phyloP scores from a whole-genome alignment of 2,113 vertebrate genomes.

The Dermatemys mawii region DNA sequence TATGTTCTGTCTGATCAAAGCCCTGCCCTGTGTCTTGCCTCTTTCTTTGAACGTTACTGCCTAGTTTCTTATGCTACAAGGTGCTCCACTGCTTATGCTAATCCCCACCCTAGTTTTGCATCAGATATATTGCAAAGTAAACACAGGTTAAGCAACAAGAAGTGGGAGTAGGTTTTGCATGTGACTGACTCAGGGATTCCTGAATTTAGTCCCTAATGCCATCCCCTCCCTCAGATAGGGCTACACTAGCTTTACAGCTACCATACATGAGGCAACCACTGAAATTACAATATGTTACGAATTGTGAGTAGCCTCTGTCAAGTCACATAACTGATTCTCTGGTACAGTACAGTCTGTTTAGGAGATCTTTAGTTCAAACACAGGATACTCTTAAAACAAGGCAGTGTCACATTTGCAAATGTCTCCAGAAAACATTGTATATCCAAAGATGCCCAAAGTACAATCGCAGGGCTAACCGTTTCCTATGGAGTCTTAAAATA shows the following conservation, averaged over 20 bases:
- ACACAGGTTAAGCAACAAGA: constrained; percentile 65
- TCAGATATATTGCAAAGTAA: constrained; percentile 52
- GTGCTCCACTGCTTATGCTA: neutral
- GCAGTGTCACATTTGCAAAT: neutral
- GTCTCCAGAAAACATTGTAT: neutral
- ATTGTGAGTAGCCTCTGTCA: neutral
- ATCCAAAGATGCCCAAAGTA: neutral
- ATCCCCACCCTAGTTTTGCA: constrained; percentile 64
- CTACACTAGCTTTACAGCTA: neutral
- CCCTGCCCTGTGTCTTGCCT: neutral
- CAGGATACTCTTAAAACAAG: neutral
- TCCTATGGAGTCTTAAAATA: neutral
- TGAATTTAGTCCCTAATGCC: constrained; percentile 36
- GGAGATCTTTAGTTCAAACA: neutral
- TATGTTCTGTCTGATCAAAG: fast-evolving
- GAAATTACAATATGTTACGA: neutral
- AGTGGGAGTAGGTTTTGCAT: constrained; percentile 61
- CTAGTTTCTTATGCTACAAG: neutral
- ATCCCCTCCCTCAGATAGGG: constrained; percentile 12
- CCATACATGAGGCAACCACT: constrained; percentile 33
- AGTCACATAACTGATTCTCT: neutral
- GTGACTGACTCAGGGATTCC: constrained; percentile 76
- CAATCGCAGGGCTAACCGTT: neutral
- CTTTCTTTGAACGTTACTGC: neutral
- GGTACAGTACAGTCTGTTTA: neutral